phyloP scores from a whole-genome alignment of 2,113 vertebrate species.

The Maccullochella peelii region DNA sequence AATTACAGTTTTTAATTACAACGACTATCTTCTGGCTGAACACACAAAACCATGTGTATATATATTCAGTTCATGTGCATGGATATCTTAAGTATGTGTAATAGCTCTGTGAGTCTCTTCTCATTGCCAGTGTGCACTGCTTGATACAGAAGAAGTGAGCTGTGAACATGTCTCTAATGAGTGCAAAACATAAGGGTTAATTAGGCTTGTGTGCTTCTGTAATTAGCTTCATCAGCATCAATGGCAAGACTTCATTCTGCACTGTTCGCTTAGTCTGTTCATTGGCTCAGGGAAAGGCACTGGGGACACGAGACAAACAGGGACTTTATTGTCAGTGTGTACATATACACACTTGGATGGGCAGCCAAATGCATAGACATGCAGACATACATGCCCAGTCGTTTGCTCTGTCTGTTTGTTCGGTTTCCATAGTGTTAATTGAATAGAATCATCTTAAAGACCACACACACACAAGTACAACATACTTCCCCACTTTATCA shows the following conservation, averaged over 20 bases:
- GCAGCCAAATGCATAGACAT: constrained; percentile 5
- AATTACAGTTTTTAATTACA: background rate
- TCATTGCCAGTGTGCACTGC: constrained; percentile 8
- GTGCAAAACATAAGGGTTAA: constrained; percentile 41
- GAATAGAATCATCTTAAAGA: background rate
- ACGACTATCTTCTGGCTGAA: background rate
- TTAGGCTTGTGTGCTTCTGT: constrained; percentile 28
- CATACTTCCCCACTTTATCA: constrained; percentile 6
- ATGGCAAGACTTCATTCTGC: constrained; percentile 18
- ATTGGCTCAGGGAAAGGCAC: constrained; percentile 27
- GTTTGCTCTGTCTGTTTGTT: constrained; percentile 20
- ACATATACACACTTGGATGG: constrained; percentile 10
- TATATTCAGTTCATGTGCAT: background rate
- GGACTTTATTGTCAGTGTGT: background rate
- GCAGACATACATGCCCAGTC: background rate
- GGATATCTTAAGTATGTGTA: background rate
- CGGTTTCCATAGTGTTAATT: background rate
- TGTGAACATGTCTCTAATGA: constrained; percentile 53
- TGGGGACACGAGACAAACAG: background rate
- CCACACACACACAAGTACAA: background rate
- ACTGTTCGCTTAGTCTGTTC: constrained; percentile 9
- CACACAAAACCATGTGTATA: background rate
- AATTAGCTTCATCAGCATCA: constrained; percentile 49
- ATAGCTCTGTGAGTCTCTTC: constrained; percentile 16
- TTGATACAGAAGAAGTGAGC: constrained; percentile 16